Evolutionary conservation across 2,113 vertebrate species (phyloP).

Genomic region (Pontoporia blainvillei): DNA sequence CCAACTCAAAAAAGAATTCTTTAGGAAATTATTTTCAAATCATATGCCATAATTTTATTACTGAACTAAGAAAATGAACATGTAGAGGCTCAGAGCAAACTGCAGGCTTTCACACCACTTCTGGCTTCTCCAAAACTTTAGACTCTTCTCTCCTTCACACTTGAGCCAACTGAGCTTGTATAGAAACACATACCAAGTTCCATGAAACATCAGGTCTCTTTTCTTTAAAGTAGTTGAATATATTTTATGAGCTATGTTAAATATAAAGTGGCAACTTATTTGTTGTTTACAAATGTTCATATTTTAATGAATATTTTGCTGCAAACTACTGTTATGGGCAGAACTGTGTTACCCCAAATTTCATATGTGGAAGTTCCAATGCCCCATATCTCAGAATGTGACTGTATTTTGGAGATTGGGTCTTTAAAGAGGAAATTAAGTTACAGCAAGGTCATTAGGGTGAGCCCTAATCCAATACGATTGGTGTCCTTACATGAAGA

Average conservation of each 20-base stretch:
- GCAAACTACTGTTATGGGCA: not conserved
- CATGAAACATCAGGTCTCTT: not conserved
- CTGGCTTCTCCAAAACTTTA: not conserved
- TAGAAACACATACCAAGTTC: not conserved
- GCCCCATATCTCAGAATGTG: not conserved
- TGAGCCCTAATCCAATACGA: not conserved
- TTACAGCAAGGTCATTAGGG: not conserved
- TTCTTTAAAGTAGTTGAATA: not conserved
- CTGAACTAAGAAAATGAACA: not conserved
- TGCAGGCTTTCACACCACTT: constrained; percentile 9
- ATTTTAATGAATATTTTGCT: constrained; percentile 21
- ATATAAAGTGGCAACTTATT: constrained; percentile 18
- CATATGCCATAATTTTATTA: not conserved
- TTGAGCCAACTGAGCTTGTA: not conserved
- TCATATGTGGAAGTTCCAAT: not conserved
- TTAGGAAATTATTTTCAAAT: constrained; percentile 34
- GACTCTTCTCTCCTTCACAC: not conserved
- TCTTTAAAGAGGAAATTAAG: not conserved
- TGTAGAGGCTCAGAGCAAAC: not conserved
- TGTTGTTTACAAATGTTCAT: not conserved
- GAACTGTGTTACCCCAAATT: not conserved
- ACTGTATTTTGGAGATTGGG: not conserved
- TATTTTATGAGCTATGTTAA: not conserved
- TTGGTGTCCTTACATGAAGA: not conserved
- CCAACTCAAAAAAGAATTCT: not conserved